These are phyloP conservation scores for Squalus acanthias DNA, from an alignment of 2,797 vertebrate genomes.

Conservation along the genomic window DNA sequence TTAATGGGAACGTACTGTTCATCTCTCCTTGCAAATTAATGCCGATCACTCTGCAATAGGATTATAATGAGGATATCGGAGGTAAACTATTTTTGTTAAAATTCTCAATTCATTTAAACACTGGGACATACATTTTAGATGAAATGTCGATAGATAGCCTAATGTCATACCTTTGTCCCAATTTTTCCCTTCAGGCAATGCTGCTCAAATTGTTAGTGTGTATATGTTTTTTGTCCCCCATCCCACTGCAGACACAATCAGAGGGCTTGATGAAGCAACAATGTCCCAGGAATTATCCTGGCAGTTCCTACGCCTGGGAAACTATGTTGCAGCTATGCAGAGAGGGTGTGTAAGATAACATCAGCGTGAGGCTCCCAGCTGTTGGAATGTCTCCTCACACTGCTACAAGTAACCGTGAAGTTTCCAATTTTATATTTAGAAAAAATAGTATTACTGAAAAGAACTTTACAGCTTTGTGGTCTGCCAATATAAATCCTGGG, in stretches of 20 bases:
- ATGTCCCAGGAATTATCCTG: not conserved
- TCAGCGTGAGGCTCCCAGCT: not conserved
- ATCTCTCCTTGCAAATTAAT: not conserved
- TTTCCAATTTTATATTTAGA: not conserved
- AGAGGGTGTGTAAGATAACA: not conserved
- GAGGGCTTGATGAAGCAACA: not conserved
- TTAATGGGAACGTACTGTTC: not conserved
- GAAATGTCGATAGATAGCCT: not conserved
- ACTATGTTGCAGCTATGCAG: not conserved
- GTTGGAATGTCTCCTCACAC: not conserved
- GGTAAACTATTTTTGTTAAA: not conserved
- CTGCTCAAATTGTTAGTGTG: not conserved
- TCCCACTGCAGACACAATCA: not conserved
- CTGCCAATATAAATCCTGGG: not conserved
- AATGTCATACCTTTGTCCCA: not conserved
- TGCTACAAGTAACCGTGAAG: not conserved
- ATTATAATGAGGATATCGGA: not conserved
- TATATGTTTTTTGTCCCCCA: not conserved
- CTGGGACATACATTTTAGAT: not conserved
- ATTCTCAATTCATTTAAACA: not conserved
- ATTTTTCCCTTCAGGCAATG: not conserved
- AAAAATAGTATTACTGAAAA: not conserved
- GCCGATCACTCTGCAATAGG: not conserved
- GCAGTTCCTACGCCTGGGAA: not conserved
- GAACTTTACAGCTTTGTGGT: not conserved